A percentile compares a stretch with the other conserved stretches of the same genome.
These are phyloP conservation scores for Athetis lepigone DNA, from an alignment of 2,888 invertebrate species.

Conservation along the genomic window DNA sequence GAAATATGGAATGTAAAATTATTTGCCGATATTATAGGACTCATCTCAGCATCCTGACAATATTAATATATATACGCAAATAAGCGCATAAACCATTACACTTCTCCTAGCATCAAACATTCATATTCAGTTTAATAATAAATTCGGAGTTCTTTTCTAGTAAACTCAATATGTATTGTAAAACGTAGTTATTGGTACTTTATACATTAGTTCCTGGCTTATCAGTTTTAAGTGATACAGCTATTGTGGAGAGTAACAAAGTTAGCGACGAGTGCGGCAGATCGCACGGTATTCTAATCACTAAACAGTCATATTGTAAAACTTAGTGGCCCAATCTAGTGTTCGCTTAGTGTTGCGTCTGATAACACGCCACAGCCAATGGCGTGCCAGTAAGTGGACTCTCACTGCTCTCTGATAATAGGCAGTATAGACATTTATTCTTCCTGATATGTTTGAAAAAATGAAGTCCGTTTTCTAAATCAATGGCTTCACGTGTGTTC, in stretches of 20 bases:
- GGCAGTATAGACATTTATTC: slow-evolving; percentile 57
- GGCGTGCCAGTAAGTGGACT: slow-evolving; percentile 38
- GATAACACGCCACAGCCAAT: slow-evolving; percentile 14
- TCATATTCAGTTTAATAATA: slow-evolving; percentile 47
- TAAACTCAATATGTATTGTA: slow-evolving; percentile 48
- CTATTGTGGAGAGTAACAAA: slow-evolving; percentile 68
- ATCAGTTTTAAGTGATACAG: slow-evolving; percentile 57
- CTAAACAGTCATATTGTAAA: slow-evolving; percentile 49
- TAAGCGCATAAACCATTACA: slow-evolving; percentile 46
- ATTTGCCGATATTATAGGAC: slow-evolving; percentile 60
- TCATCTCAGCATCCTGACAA: slow-evolving; percentile 46
- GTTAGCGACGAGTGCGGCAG: slow-evolving; percentile 48
- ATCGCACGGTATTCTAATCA: slow-evolving; percentile 50
- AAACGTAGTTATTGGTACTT: slow-evolving; percentile 55
- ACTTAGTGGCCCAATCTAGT: slow-evolving; percentile 34
- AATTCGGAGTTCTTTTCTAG: slow-evolving; percentile 53
- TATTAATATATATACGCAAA: slow-evolving; percentile 33
- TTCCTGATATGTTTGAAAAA: slow-evolving; percentile 59
- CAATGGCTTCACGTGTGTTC: slow-evolving; percentile 25
- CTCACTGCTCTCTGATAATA: slow-evolving; percentile 57
- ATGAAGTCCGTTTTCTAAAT: slow-evolving; percentile 48
- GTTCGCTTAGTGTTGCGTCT: slow-evolving; percentile 17
- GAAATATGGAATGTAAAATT: slow-evolving; percentile 65
- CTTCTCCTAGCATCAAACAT: slow-evolving; percentile 43
- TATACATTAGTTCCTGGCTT: slow-evolving; percentile 48